Conservation (phyloP, 2,888 invertebrate genomes). For the Tinea trinotella region DNA sequence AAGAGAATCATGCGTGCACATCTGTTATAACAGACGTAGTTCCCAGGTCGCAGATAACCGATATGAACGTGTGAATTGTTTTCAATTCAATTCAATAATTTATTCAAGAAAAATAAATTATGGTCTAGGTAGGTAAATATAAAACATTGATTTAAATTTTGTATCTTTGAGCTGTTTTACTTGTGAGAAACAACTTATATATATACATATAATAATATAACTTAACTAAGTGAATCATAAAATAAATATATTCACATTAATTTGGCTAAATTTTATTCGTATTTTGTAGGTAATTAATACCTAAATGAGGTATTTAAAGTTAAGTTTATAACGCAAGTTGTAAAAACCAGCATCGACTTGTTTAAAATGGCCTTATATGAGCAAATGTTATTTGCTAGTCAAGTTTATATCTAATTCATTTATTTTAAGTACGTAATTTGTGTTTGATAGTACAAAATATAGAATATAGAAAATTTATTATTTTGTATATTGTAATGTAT, state of each 20-base stretch:
- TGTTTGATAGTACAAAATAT: conserved; percentile 69
- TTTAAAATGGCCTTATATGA: no score
- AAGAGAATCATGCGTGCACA: no score
- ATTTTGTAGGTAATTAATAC: conserved; percentile 9
- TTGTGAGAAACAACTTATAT: neutral
- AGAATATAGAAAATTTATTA: conserved; percentile 45
- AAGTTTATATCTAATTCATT: conserved; percentile 28
- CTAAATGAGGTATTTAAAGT: conserved; percentile 1
- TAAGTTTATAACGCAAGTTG: no score
- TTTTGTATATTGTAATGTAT: conserved; percentile 69
- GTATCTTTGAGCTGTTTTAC: no score
- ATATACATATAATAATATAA: neutral
- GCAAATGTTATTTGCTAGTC: conserved; percentile 71
- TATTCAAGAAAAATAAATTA: no score
- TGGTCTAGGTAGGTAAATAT: no score
- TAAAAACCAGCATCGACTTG: no score
- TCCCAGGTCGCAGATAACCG: no score
- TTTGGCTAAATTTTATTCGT: conserved; percentile 5
- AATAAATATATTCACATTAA: conserved; percentile 4
- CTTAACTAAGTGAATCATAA: conserved; percentile 1
- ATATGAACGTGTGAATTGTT: no score
- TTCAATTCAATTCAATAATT: no score
- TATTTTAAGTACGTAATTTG: conserved; percentile 37
- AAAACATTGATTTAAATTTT: no score
- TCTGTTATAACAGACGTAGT: no score